Base-by-base conservation (phyloP, 2,113 vertebrate genomes). In the Xiphophorus maculatus region DNA sequence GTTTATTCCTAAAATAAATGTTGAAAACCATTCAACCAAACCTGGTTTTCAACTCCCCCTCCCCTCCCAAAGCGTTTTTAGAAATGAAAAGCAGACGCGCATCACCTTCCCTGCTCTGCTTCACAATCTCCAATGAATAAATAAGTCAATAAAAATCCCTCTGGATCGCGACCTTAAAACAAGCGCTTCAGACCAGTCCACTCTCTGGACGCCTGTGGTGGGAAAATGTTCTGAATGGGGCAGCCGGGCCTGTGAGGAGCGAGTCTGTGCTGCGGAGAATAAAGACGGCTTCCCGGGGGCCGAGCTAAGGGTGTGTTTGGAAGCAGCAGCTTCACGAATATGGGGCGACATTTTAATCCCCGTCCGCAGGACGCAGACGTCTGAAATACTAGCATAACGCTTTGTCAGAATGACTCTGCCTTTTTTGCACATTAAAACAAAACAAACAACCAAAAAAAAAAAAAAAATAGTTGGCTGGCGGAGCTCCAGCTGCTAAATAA, bases 221-320 rank as follows among this genome's bases (percentile, higher is more conserved):
- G 87, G 91, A 93, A 92, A 92, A 84, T 80, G 73, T 84, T 85
- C 69, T 93, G 89, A 93, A 93, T 93, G 87, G 86, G 86, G 84
- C 75, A 17, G 44, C 73, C 76, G 77, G 74, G 81, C 75, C 74
- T 89, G 80, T 86, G 85, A 84, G 88, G 87, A 86, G 86, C 77
- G 77, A 75, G 66, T 87, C 81, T 74, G 79, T 28, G 63, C 51
- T 71, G 66, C 61, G 61, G 48, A 51, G 77, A 77, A 88, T 84
- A 89, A 87, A 88, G 82, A 74, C 73, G 74, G 63, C 74, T 74
- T 88, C 85, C 60, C 73, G 44, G 81, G 75, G 69, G 37, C 71
- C 89, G 85, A 89, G 89, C 84, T 74, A 65, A 82, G 71, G 68
- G 80, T 80, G 77, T 82, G 64, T 74, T 86, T 63, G 54, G 67